phyloP scores from a whole-genome alignment of 1,140 invertebrate species.

The Trichonephila clavata region DNA sequence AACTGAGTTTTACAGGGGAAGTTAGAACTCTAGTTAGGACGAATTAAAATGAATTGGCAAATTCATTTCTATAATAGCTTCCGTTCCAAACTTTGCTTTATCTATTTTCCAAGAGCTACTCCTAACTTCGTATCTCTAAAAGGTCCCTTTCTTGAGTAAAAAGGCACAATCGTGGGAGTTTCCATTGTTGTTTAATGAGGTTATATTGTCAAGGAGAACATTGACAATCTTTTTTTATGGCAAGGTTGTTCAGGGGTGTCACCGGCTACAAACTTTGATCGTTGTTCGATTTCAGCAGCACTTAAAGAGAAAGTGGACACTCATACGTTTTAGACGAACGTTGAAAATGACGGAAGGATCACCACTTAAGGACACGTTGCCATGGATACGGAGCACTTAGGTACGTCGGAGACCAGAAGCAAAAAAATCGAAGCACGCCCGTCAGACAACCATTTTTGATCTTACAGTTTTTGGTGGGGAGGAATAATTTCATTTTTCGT shows the following conservation, averaged over 20 bases:
- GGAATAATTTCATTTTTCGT: not conserved
- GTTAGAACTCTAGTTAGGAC: too few relatives aligned
- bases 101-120: too few relatives aligned
- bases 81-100: too few relatives aligned
- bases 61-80: too few relatives aligned
- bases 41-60: too few relatives aligned
- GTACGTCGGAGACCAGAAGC: not conserved
- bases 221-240: not conserved
- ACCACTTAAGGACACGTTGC: constrained; percentile 15
- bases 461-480: not conserved
- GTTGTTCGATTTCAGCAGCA: not conserved
- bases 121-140: too few relatives aligned
- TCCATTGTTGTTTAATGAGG: constrained; percentile 19
- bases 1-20: too few relatives aligned
- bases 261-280: constrained; percentile 32
- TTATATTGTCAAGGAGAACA: constrained; percentile 8
- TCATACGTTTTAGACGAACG: constrained; percentile 14
- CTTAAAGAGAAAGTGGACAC: constrained; percentile 35
- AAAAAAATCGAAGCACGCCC: not conserved
- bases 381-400: constrained; percentile 1
- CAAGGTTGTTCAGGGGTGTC: not conserved
- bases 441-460: constrained; percentile 17
- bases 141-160: not conserved
- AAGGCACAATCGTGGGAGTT: not conserved
- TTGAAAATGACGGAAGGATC: constrained; percentile 32